These are phyloP conservation scores for Beris chalybata DNA, from an alignment of 2,888 invertebrate species.

Conservation along the genomic window DNA sequence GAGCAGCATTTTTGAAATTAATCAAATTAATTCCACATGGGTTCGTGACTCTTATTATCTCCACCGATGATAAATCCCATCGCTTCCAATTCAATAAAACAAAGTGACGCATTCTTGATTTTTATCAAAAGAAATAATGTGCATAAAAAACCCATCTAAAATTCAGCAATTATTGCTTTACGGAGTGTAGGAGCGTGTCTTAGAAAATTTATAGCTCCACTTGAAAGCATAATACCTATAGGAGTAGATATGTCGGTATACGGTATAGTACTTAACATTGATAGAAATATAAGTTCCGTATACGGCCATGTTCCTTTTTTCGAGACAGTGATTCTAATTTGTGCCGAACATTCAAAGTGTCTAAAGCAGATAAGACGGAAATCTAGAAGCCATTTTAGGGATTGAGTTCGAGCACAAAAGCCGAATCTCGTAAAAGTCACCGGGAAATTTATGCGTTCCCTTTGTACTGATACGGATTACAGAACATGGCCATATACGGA, in stretches of 20 bases:
- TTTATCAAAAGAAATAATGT: too few relatives aligned
- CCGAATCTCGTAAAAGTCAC: slow-evolving; percentile 37
- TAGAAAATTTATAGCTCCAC: slow-evolving; percentile 23
- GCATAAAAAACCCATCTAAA: too few relatives aligned
- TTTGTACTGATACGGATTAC: slow-evolving; percentile 26
- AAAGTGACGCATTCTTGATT: too few relatives aligned
- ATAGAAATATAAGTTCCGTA: slow-evolving; percentile 21
- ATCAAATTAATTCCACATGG: too few relatives aligned
- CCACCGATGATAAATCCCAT: too few relatives aligned
- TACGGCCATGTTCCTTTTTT: slow-evolving; percentile 2
- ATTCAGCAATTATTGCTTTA: neutral
- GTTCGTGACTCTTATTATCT: too few relatives aligned
- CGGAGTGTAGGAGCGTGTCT: neutral
- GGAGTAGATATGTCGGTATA: neutral
- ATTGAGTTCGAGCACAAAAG: slow-evolving; percentile 27
- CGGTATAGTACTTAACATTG: slow-evolving; percentile 15
- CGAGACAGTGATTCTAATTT: slow-evolving; percentile 16
- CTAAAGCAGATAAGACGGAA: slow-evolving; percentile 23
- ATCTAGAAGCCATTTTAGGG: slow-evolving; percentile 30
- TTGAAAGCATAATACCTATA: slow-evolving; percentile 9
- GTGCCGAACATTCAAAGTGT: slow-evolving; percentile 6
- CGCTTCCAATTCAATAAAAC: too few relatives aligned
- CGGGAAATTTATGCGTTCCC: slow-evolving; percentile 36
- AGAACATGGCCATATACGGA: slow-evolving; percentile 22
- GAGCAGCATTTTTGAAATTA: too few relatives aligned